These are phyloP conservation scores for Hippocampus mohnikei DNA, from an alignment of 2,113 vertebrate genomes.

Conservation along the genomic window DNA sequence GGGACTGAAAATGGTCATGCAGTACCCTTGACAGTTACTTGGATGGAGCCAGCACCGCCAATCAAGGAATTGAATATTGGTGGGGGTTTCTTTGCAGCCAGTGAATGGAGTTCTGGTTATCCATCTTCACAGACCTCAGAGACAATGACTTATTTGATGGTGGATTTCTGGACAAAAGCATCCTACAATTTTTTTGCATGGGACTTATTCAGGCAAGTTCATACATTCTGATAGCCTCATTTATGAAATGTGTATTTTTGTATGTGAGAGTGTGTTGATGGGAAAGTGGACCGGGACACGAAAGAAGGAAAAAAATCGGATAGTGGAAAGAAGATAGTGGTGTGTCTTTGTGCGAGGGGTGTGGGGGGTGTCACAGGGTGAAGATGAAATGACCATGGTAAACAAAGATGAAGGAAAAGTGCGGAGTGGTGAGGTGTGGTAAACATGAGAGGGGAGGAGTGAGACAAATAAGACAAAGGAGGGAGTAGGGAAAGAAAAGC, in stretches of 20 bases:
- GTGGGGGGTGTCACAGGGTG: too few species aligned
- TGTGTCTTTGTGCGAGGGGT: too few species aligned
- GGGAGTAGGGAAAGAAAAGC: too few species aligned
- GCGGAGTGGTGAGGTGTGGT: too few species aligned
- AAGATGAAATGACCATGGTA: too few species aligned
- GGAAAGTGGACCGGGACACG: neutral
- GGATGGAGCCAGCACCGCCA: neutral
- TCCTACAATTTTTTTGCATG: constrained; percentile 10
- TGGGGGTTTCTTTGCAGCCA: constrained; percentile 31
- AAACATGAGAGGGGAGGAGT: too few species aligned
- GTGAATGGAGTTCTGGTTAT: constrained; percentile 35
- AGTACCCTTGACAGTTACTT: too few species aligned
- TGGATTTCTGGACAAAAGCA: constrained; percentile 3
- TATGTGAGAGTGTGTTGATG: constrained; percentile 11
- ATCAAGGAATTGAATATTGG: constrained; percentile 13
- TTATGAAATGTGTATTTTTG: neutral
- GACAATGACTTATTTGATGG: constrained; percentile 29
- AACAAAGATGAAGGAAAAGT: too few species aligned
- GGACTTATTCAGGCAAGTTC: constrained; percentile 35
- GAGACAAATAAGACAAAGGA: too few species aligned
- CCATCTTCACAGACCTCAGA: constrained; percentile 28
- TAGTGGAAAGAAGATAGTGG: too few species aligned
- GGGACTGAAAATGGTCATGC: too few species aligned
- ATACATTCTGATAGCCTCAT: neutral
- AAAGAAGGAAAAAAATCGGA: too few species aligned